These are phyloP conservation scores for Tachyglossus aculeatus DNA, from an alignment of 2,797 vertebrate species.

Conservation along the genomic window DNA sequence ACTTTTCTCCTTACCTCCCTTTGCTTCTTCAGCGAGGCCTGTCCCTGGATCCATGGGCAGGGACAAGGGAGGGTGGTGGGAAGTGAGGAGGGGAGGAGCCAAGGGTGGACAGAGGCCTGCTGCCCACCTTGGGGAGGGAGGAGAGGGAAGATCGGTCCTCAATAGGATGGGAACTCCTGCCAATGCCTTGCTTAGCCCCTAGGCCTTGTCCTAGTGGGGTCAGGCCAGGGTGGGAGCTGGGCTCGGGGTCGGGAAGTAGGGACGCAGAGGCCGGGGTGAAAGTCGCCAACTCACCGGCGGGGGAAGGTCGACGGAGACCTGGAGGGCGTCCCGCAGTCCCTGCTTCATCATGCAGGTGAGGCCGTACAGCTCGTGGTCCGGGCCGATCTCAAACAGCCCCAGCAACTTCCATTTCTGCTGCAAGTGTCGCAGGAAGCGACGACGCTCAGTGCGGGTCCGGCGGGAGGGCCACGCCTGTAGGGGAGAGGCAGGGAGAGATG, in stretches of 20 bases:
- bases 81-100: no score
- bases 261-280: no score
- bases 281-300: conserved; percentile 73
- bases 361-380: conserved; percentile 82
- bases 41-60: no score
- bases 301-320: conserved; percentile 72
- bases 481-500: no score
- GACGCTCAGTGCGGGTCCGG: conserved; percentile 33
- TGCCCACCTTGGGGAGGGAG: background rate
- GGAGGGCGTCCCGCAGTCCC: conserved; percentile 81
- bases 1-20: no score
- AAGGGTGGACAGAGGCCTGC: no score
- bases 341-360: conserved; percentile 87
- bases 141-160: background rate
- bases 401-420: conserved; percentile 82
- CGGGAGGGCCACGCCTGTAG: conserved; percentile 52
- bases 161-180: no score
- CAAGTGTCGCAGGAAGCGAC: conserved; percentile 74
- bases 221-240: background rate
- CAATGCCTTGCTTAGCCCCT: no score
- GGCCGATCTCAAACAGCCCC: conserved; percentile 87
- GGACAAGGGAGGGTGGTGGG: no score
- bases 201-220: no score
- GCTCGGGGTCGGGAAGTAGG: no score
- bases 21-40: no score